A percentile compares a stretch with the other conserved stretches of the same genome.
Conservation (phyloP, 2,113 vertebrate species). For the Toxostoma redivivum region DNA sequence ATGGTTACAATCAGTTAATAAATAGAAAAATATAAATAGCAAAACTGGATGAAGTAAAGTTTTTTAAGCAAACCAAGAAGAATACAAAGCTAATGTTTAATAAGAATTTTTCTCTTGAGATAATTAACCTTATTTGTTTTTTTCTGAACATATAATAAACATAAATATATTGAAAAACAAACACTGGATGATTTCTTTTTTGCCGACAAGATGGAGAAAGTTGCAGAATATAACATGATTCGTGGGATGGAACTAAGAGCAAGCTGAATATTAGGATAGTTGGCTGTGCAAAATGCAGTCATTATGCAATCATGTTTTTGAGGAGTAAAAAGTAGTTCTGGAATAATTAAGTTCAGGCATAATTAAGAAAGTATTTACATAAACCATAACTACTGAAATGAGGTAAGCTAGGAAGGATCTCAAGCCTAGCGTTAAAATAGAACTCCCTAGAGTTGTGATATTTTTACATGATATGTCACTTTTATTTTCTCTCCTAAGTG, state of each 20-base stretch:
- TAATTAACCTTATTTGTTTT: neutral
- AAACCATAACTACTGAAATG: accelerated
- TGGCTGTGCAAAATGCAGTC: neutral
- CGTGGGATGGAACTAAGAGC: neutral
- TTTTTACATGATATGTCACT: neutral
- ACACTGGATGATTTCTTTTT: neutral
- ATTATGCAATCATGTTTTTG: neutral
- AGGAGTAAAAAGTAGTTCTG: neutral
- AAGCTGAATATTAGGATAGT: neutral
- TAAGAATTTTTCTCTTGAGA: neutral
- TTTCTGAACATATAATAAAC: neutral
- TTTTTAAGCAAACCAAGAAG: neutral
- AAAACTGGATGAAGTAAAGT: neutral
- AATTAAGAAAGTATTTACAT: neutral
- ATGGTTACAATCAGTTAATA: accelerated
- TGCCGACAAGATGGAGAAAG: neutral
- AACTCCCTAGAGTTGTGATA: neutral
- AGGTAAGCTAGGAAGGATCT: neutral
- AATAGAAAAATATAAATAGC: neutral
- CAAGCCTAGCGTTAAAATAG: neutral
- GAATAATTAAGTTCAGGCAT: neutral
- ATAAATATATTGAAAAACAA: neutral
- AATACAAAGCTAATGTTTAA: neutral
- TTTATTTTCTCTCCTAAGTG: neutral
- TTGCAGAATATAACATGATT: neutral